Evolutionary conservation across 2,113 vertebrate species (phyloP), one percentile per base, ranked within the genome.

Genomic region (Hypocryptadius cinnamomeus): DNA sequence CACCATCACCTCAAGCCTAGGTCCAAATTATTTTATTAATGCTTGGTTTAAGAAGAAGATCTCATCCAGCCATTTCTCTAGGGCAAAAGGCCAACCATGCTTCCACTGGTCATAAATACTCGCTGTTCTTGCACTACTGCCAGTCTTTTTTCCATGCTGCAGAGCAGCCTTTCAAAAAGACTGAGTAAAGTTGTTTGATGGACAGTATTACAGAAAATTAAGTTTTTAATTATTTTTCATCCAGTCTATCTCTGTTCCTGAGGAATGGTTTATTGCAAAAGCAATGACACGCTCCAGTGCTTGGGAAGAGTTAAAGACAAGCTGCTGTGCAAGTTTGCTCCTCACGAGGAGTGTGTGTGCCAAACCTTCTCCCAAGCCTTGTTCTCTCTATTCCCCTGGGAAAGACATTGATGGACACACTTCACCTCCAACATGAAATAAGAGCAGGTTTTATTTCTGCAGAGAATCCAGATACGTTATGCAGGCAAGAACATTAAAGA

Each of bases 231-330:
- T 78, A 79, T 68, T 92, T 90, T 92, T 82, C 57, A 89, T 40
- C 39, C 79, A 50, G 17, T 87, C 82, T 68, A 21, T 64, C 53
- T 65, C 84, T 68, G 37, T 77, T 87, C 63, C 78, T 39, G 79
- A 85, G 53, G 63, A 94, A 91, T 0, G 1, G 57, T 76, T 92
- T 85, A 79, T 81, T 92, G 91, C 73, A 94, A 96, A 94, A 90
- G 80, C 69, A 94, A 84, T 90, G 77, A 90, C 51, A 87, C 2
- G 9, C 72, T 89, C 66, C 91, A 82, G n/a, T 92, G 90, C 91
- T 45, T 92, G 77, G 61, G 65, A 66, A 81, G 53, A 86, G 56
- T 72, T 45, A 44, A 78, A 94, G 70, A 74, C 45, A 70, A 70
- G 68, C 64, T 90, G 13, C 59, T 48, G 17, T 50, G 48, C 64